phyloP scores from a whole-genome alignment of 53 echinoderm and acorn worm genomes.

The Echinometra lucunter region DNA sequence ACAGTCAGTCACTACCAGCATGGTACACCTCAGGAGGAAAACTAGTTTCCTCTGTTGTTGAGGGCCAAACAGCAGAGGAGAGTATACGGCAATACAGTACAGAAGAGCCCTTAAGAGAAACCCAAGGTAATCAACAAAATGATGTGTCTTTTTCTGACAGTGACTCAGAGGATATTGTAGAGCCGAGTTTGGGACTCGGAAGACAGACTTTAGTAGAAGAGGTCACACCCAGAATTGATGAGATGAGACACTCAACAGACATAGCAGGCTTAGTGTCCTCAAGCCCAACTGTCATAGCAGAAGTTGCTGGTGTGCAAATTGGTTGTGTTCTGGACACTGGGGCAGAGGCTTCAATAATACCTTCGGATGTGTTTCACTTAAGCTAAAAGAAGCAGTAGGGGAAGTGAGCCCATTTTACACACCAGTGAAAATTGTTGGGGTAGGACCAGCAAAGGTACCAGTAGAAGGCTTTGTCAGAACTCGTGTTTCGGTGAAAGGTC shows the following conservation, averaged over 20 bases:
- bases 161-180: neutral
- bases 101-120: neutral
- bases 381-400: slow-evolving; percentile 3
- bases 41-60: too few species aligned
- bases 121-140: neutral
- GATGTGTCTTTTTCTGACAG: neutral
- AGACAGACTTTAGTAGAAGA: neutral
- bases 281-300: too few species aligned
- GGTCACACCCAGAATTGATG: neutral
- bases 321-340: too few species aligned
- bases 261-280: too few species aligned
- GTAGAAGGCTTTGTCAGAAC: slow-evolving; percentile 64
- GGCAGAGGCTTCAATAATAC: too few species aligned
- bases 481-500: too few species aligned
- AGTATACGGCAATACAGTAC: neutral
- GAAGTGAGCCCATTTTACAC: neutral
- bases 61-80: slow-evolving; percentile 71
- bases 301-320: too few species aligned
- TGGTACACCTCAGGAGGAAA: slow-evolving; percentile 24
- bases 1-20: neutral
- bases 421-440: slow-evolving; percentile 61
- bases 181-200: neutral
- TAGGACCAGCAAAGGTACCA: slow-evolving; percentile 61
- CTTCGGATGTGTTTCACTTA: neutral
- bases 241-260: too few species aligned